phyloP scores from a whole-genome alignment of 2,888 invertebrate genomes.

The Protonemura montana region DNA sequence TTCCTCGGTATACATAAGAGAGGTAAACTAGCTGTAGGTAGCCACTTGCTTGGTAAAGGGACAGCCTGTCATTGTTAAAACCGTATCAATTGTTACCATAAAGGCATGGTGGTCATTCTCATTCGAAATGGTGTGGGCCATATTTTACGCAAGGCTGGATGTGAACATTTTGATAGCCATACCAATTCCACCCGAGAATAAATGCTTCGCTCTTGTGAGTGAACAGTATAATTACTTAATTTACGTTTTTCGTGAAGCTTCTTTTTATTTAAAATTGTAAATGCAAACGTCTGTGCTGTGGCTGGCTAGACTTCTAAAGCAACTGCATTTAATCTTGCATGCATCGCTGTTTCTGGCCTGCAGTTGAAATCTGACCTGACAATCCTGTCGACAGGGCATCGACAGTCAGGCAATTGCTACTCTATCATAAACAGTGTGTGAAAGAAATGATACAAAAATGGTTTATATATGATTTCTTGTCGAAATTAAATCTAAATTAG shows the following conservation, averaged over 20 bases:
- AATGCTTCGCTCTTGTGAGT: not conserved
- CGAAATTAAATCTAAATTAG: slow-evolving; percentile 12
- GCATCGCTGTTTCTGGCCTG: not conserved
- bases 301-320: not conserved
- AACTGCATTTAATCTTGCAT: not conserved
- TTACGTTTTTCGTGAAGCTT: not conserved
- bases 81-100: slow-evolving; percentile 2
- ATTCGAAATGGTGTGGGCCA: not conserved
- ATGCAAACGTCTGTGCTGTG: not conserved
- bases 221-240: not conserved
- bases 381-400: not conserved
- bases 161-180: not conserved
- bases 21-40: slow-evolving; percentile 13
- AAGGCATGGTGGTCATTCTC: slow-evolving; percentile 2
- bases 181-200: not conserved
- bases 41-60: slow-evolving; percentile 14
- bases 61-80: not conserved
- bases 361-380: not conserved
- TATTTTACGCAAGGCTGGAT: slow-evolving; percentile 22
- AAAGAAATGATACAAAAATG: not conserved
- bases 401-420: not conserved
- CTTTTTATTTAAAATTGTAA: not conserved
- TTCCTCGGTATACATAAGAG: not conserved
- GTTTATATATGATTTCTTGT: not conserved
- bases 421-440: not conserved